Percentiles rank a stretch among this genome's conserved stretches.
Evolutionary conservation across 2,797 vertebrate genomes (phyloP).

Genomic region (Champsocephalus esox): DNA sequence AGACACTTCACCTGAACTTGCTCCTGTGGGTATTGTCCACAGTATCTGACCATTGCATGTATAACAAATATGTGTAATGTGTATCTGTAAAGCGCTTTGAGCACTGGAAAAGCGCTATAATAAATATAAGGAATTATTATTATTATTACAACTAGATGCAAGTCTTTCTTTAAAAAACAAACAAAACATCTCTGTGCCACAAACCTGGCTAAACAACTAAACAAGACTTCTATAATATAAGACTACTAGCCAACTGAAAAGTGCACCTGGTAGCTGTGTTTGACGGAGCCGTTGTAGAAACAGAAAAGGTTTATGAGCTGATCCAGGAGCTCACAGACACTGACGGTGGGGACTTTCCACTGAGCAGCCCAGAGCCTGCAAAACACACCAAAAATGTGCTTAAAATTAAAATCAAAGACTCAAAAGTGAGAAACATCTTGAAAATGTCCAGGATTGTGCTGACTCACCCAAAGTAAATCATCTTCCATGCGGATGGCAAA

Average conservation of each 20-base stretch:
- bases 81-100: no score
- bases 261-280: conserved; percentile 87
- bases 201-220: background rate
- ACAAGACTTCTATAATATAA: background rate
- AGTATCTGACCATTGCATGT: no score
- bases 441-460: background rate
- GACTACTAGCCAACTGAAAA: background rate
- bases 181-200: background rate
- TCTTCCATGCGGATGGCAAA: conserved; percentile 89
- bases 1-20: no score
- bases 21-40: no score
- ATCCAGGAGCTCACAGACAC: conserved; percentile 87
- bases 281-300: conserved; percentile 91
- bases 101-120: no score
- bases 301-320: conserved; percentile 91
- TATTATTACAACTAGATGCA: background rate
- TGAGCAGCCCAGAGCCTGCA: conserved; percentile 90
- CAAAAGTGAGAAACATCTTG: background rate
- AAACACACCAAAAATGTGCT: background rate
- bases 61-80: no score
- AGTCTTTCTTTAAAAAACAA: background rate
- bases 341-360: conserved; percentile 88
- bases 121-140: no score
- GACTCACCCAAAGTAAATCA: conserved; percentile 93
- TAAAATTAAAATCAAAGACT: background rate